Evolutionary conservation across 2,797 vertebrate genomes (phyloP).

Genomic region (Sebastes steindachneri): DNA sequence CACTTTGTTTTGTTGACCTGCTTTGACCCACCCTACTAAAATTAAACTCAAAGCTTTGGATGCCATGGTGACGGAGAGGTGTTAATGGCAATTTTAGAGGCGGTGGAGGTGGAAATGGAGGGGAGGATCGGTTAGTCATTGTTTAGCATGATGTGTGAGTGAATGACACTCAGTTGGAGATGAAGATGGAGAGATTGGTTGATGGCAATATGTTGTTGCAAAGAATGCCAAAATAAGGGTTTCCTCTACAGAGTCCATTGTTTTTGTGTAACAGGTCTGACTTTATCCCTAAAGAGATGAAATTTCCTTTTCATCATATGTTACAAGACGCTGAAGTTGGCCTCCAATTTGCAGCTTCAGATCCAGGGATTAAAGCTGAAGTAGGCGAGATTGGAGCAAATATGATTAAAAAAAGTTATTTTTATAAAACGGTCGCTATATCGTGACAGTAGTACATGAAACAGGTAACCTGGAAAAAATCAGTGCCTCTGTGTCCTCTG

Average conservation of each 20-base stretch:
- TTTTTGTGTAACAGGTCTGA: not conserved
- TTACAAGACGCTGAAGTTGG: not conserved
- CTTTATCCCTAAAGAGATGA: not conserved
- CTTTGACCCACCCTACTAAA: slow-evolving; percentile 32
- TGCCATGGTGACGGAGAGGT: slow-evolving; percentile 53
- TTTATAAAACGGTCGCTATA: too few relatives aligned
- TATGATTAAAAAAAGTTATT: too few relatives aligned
- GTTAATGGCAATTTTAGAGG: slow-evolving; percentile 44
- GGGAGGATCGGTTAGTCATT: slow-evolving; percentile 39
- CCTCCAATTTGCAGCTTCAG: not conserved
- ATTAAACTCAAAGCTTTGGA: slow-evolving; percentile 33
- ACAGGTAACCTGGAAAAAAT: too few relatives aligned
- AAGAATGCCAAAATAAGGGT: not conserved
- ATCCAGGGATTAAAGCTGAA: not conserved
- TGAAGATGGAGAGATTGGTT: not conserved
- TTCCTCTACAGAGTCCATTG: not conserved
- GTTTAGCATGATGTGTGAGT: slow-evolving; percentile 16
- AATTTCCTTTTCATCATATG: not conserved
- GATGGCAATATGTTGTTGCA: not conserved
- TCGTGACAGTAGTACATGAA: too few relatives aligned
- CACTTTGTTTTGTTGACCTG: slow-evolving; percentile 46
- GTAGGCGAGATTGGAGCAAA: too few relatives aligned
- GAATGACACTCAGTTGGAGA: not conserved
- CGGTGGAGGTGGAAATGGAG: slow-evolving; percentile 14
- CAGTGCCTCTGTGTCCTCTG: too few relatives aligned